Evolutionary conservation across 2,888 invertebrate genomes (phyloP).

Genomic region (Coleophora deauratella): DNA sequence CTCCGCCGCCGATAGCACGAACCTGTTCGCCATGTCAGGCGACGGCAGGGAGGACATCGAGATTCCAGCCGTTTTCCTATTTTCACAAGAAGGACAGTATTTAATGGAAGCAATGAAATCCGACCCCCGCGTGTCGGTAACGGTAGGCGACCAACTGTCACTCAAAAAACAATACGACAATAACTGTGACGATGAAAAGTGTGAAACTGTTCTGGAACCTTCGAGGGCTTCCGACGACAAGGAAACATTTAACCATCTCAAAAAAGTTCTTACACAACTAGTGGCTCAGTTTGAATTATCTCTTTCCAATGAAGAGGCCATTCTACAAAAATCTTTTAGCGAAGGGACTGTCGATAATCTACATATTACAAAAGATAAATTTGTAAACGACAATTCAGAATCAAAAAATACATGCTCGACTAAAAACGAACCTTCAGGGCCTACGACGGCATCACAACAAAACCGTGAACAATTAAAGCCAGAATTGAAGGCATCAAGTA

Average conservation of each 20-base stretch:
- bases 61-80: conserved; percentile 94
- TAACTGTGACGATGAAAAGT: conserved; percentile 34
- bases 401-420: conserved; percentile 12
- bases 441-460: not conserved
- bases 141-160: conserved; percentile 63
- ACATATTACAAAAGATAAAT: conserved; percentile 23
- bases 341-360: conserved; percentile 21
- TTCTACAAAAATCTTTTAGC: conserved; percentile 17
- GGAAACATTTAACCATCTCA: conserved; percentile 54
- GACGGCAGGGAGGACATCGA: conserved; percentile 90
- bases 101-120: conserved; percentile 75
- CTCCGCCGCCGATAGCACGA: conserved; percentile 82
- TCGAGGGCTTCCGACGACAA: conserved; percentile 29
- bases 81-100: conserved; percentile 81
- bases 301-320: conserved; percentile 33
- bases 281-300: conserved; percentile 55
- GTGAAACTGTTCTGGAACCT: conserved; percentile 26
- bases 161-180: conserved; percentile 38
- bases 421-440: conserved; percentile 6
- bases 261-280: conserved; percentile 55
- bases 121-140: conserved; percentile 71
- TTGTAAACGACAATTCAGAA: conserved; percentile 18
- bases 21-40: conserved; percentile 97
- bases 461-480: not conserved
- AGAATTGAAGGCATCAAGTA: not conserved